These are phyloP conservation scores for Scaptomyza montana DNA, from an alignment of 1,140 invertebrate species.

Conservation along the genomic window DNA sequence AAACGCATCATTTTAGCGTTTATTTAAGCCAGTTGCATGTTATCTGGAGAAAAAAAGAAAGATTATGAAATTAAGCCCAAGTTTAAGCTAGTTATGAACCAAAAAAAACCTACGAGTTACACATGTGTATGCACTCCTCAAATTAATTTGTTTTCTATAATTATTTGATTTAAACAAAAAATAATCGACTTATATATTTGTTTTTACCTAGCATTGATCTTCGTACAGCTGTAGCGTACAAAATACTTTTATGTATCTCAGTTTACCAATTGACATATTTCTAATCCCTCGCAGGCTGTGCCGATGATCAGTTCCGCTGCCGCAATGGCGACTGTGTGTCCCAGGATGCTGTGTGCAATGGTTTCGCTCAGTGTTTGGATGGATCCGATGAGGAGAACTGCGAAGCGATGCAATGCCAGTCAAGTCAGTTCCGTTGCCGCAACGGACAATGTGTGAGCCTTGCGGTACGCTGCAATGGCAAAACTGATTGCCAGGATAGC, in stretches of 20 bases:
- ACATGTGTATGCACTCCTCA: constrained; percentile 51
- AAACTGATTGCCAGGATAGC: constrained; percentile 88
- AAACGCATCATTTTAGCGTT: constrained; percentile 3
- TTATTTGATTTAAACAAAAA: neutral
- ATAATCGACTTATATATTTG: neutral
- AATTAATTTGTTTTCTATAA: neutral
- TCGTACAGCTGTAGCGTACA: constrained; percentile 17
- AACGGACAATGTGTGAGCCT: constrained; percentile 85
- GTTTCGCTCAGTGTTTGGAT: constrained; percentile 88
- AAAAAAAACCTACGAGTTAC: constrained; percentile 3
- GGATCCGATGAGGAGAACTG: constrained; percentile 89
- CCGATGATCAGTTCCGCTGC: constrained; percentile 84
- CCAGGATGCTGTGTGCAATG: constrained; percentile 87
- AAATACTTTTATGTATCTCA: no score
- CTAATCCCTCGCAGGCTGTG: constrained; percentile 80
- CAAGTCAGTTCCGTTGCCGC: constrained; percentile 84
- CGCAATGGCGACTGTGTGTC: constrained; percentile 89
- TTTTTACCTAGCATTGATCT: constrained; percentile 8
- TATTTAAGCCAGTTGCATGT: constrained; percentile 34
- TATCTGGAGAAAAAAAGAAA: neutral
- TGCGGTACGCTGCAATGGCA: constrained; percentile 86
- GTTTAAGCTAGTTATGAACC: neutral
- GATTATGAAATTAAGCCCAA: neutral
- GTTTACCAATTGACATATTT: constrained; percentile 9
- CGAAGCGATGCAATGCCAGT: constrained; percentile 76